Evolutionary conservation across 2,888 invertebrate species (phyloP).

Genomic region (Poecilobothrus nobilitatus): DNA sequence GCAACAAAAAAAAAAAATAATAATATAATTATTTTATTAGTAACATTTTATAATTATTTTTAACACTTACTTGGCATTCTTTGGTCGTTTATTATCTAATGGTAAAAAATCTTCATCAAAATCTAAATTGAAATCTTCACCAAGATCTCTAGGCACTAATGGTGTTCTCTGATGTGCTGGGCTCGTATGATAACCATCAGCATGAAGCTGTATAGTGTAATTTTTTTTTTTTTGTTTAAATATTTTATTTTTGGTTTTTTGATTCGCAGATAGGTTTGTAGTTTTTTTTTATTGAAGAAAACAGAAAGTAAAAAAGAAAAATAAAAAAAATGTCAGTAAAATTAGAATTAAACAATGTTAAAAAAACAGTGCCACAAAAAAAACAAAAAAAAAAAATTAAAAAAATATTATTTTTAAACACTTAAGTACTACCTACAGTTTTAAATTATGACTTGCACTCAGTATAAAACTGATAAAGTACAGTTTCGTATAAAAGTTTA

Average conservation of each 20-base stretch:
- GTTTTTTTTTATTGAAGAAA: neutral
- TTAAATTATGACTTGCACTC: no score
- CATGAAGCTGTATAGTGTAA: conserved; percentile 58
- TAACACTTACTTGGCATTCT: conserved; percentile 81
- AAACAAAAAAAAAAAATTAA: neutral
- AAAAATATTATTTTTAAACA: neutral
- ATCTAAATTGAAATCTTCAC: conserved; percentile 58
- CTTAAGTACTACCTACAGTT: no score
- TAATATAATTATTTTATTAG: neutral
- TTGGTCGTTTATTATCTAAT: conserved; percentile 52
- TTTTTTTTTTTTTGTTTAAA: neutral
- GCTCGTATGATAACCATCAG: conserved; percentile 82
- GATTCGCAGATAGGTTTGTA: neutral
- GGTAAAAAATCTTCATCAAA: conserved; percentile 41
- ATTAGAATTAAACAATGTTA: neutral
- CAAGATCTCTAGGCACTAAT: conserved; percentile 63
- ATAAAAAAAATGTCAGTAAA: neutral
- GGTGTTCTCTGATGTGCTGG: conserved; percentile 68
- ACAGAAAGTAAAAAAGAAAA: neutral
- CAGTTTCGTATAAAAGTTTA: no score
- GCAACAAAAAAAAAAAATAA: neutral
- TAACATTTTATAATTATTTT: neutral
- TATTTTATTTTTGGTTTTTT: neutral
- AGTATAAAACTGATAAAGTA: no score
- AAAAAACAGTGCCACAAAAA: neutral